Evolutionary conservation across 2,113 vertebrate genomes (phyloP).

Genomic region (Chloropsis hardwickii): DNA sequence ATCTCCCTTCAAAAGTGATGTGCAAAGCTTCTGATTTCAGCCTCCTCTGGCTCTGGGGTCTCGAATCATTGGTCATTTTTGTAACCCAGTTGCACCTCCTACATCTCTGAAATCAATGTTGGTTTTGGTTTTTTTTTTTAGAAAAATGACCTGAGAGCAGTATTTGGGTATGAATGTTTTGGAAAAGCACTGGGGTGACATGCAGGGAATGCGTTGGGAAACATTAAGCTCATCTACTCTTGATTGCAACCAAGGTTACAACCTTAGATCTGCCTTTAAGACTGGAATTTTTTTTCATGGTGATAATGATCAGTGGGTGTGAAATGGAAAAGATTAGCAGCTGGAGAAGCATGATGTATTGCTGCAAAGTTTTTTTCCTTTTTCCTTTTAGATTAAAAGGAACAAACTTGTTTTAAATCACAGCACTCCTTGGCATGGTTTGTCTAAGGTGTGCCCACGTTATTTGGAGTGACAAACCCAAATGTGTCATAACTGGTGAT

Average conservation of each 20-base stretch:
- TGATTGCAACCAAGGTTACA: background rate
- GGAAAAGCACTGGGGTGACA: background rate
- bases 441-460: slow-evolving; percentile 38
- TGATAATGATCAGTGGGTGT: slow-evolving; percentile 44
- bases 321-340: slow-evolving; percentile 52
- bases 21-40: background rate
- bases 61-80: background rate
- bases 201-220: background rate
- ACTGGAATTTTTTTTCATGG: background rate
- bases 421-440: slow-evolving; percentile 15
- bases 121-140: background rate
- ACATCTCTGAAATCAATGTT: background rate
- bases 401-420: slow-evolving; percentile 43
- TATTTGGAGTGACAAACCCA: slow-evolving; percentile 6
- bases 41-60: background rate
- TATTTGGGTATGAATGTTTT: background rate
- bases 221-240: background rate
- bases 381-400: slow-evolving; percentile 54
- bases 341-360: slow-evolving; percentile 21
- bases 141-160: background rate
- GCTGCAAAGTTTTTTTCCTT: slow-evolving; percentile 4
- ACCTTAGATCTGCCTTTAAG: slow-evolving; percentile 48
- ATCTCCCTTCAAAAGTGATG: background rate
- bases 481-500: slow-evolving; percentile 49
- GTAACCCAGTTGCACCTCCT: background rate